Conservation (phyloP, 2,888 invertebrate genomes). For the Xestia c-nigrum region DNA sequence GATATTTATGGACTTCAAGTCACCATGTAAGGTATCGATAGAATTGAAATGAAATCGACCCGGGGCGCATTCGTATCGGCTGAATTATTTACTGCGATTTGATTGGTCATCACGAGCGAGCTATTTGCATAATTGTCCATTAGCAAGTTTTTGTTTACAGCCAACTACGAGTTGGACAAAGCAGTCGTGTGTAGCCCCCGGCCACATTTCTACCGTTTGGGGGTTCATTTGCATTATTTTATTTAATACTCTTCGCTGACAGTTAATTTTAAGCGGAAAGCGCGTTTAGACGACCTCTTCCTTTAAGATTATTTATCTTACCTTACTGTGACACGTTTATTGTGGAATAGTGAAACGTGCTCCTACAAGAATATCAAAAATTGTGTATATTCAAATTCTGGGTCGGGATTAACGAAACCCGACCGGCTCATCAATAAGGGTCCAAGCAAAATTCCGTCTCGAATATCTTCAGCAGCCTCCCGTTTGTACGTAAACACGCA, state of each 20-base stretch:
- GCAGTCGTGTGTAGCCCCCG: constrained; percentile 71
- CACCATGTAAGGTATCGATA: constrained; percentile 62
- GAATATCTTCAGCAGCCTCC: constrained; percentile 85
- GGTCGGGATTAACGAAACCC: constrained; percentile 75
- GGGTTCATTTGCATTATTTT: constrained; percentile 77
- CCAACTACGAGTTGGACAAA: constrained; percentile 76
- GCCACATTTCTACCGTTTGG: constrained; percentile 70
- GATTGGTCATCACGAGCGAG: constrained; percentile 83
- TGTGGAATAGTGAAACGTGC: constrained; percentile 33
- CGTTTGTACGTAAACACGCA: constrained; percentile 89
- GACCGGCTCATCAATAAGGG: constrained; percentile 87
- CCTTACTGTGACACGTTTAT: constrained; percentile 20
- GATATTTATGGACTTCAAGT: constrained; percentile 44
- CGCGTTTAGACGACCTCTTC: constrained; percentile 38
- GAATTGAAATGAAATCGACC: constrained; percentile 68
- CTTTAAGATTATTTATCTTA: constrained; percentile 48
- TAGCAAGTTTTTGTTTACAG: constrained; percentile 87
- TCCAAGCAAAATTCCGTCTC: constrained; percentile 86
- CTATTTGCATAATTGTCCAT: constrained; percentile 87
- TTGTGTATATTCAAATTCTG: constrained; percentile 56
- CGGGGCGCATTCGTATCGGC: constrained; percentile 74
- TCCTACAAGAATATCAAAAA: constrained; percentile 47
- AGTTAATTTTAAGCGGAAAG: constrained; percentile 68
- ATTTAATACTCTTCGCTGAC: constrained; percentile 71
- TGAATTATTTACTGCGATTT: constrained; percentile 88